phyloP scores from a whole-genome alignment of 2,797 vertebrate species.

The Pseudotriccus pelzelni region DNA sequence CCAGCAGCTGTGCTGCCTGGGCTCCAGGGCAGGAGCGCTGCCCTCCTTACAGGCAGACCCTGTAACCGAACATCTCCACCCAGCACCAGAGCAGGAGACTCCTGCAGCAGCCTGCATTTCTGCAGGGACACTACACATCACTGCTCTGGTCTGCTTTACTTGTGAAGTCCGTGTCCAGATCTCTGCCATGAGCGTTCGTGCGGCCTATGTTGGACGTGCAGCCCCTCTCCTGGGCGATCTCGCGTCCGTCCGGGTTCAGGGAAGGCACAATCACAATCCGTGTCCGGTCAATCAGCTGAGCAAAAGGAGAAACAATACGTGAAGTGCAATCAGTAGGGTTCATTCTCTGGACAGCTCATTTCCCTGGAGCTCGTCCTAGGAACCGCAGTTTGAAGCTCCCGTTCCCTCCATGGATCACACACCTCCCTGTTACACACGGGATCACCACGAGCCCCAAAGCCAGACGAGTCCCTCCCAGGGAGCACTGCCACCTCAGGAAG shows the following conservation, averaged over 20 bases:
- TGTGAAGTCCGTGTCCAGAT: conserved; percentile 93
- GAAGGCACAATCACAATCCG: conserved; percentile 93
- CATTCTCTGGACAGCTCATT: neutral
- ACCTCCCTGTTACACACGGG: accelerated
- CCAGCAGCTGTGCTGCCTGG: neutral
- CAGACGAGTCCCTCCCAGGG: neutral
- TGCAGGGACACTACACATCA: neutral
- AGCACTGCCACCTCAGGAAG: neutral
- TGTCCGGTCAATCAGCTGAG: conserved; percentile 91
- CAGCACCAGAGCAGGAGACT: neutral
- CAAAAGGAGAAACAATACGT: neutral
- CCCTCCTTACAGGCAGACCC: neutral
- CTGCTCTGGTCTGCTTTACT: conserved; percentile 81
- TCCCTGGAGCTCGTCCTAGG: neutral
- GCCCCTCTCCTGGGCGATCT: conserved; percentile 86
- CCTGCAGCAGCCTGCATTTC: neutral
- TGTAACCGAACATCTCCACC: neutral
- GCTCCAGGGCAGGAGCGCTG: neutral
- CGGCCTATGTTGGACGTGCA: conserved; percentile 85
- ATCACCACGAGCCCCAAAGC: accelerated
- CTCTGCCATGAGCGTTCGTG: conserved; percentile 84
- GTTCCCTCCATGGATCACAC: accelerated
- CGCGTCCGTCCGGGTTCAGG: conserved; percentile 93
- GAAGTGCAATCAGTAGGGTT: neutral
- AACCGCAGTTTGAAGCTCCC: neutral